Evolutionary conservation across 1,140 invertebrate species (phyloP).

Genomic region (Neotoxoptera formosana): DNA sequence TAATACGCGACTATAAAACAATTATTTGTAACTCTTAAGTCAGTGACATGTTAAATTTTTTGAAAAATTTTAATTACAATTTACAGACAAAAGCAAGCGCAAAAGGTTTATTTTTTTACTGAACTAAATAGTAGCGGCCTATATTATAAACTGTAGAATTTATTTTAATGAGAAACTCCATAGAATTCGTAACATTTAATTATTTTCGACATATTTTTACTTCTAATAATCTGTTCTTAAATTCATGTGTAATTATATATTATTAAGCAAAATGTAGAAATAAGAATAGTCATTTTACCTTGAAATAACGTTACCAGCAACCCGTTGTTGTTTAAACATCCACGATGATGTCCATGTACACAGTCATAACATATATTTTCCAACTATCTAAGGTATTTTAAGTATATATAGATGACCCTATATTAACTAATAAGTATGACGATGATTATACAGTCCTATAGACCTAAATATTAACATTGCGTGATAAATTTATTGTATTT

Average conservation of each 20-base stretch:
- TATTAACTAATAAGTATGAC: not conserved
- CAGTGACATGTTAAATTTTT: not conserved
- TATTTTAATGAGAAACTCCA: not conserved
- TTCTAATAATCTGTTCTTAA: not conserved
- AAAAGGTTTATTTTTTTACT: not conserved
- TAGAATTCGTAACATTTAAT: not conserved
- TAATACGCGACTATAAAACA: not conserved
- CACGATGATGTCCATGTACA: not conserved
- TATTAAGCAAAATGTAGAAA: not conserved
- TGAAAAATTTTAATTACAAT: too few species aligned
- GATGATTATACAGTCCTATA: not conserved
- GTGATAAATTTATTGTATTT: not conserved
- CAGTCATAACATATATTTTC: not conserved
- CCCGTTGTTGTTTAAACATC: not conserved
- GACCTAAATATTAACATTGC: not conserved
- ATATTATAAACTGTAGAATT: not conserved
- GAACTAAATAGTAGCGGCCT: not conserved
- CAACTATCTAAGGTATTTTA: not conserved
- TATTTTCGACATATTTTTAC: not conserved
- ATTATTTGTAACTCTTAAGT: not conserved
- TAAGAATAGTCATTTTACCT: conserved; percentile 22
- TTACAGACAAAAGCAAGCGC: too few species aligned
- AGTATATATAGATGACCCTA: not conserved
- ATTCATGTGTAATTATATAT: not conserved
- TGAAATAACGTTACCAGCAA: not conserved